Base-by-base conservation (phyloP, 2,113 vertebrate species). In the Bujurquina vittata region DNA sequence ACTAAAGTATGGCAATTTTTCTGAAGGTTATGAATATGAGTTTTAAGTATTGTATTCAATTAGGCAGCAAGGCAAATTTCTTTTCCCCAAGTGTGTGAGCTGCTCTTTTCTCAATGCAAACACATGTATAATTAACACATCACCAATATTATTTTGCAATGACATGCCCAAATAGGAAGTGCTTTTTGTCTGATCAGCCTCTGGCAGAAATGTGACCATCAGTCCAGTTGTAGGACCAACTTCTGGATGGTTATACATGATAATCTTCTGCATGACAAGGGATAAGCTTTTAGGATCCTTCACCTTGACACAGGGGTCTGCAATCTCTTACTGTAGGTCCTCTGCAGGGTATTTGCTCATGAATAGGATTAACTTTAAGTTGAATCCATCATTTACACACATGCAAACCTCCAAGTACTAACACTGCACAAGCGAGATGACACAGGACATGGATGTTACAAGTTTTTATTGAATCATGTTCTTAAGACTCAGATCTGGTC, bases 381-480 rank as follows among this genome's bases (percentile, higher is more conserved):
- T 49, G 46, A 49, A 49, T 14, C 14, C 12, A 49, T 17, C 4
- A 49, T 17, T 49, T 49, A 14, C 15, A 46, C 12, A 46, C 43
- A 49, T 12, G 40, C 4, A 18, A 52, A 15, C 5, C 15, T 52
- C 43, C 43, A 52, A 18, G 5, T 52, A 18, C 6, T 18, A 52
- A 17, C 14, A 18, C 46, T 17, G 1, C 10, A 2, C 2, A 54
- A 26, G 4, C 55, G 1, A 37, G 26, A 31, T 7, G 46, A 75
- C 33, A 83, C 37, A 57, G 37, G 9, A 60, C 23, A 29, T 76
- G 23, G 17, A 31, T 60, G n/a, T 77, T 78, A 3, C 0, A 22
- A 67, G 3, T 55, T 54, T 54, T 94, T 92, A 93, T 94, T 94
- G 76, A 91, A 87, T 88, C 83, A 7, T 52, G 73, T 14, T 89